These are phyloP conservation scores for Megaustenia siamemsis DNA, from an alignment of 2,888 invertebrate species.

Conservation along the genomic window DNA sequence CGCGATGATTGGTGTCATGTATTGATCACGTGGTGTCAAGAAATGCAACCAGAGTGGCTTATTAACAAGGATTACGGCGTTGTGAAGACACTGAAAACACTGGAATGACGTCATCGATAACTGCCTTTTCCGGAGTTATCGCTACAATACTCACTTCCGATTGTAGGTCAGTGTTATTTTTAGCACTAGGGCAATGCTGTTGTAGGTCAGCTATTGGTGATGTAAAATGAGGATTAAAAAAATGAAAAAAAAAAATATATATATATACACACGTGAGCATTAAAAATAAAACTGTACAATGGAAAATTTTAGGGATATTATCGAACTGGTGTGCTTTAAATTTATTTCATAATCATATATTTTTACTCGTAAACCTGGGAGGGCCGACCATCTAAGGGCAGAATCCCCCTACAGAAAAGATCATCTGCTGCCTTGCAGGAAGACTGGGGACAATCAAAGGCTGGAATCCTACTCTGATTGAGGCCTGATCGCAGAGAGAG, in stretches of 20 bases:
- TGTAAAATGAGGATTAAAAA: background rate
- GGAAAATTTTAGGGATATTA: background rate
- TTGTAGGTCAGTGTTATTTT: conserved; percentile 9
- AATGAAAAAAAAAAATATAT: background rate
- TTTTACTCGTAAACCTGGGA: no score
- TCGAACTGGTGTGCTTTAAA: background rate
- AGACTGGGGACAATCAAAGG: no score
- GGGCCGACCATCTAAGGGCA: no score
- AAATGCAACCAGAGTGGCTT: background rate
- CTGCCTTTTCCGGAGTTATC: background rate
- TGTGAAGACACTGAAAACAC: background rate
- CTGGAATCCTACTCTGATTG: no score
- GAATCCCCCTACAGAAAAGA: no score
- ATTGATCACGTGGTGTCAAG: background rate
- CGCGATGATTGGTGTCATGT: background rate
- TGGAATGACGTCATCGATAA: background rate
- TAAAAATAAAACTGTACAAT: no score
- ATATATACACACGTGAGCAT: no score
- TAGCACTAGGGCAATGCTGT: background rate
- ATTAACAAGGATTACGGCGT: background rate
- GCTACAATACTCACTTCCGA: background rate
- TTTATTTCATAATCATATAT: no score
- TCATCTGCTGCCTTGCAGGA: no score
- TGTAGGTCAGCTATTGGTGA: background rate
- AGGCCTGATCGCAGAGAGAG: no score